These are phyloP conservation scores for Drosophila lutescens DNA, from an alignment of 2,888 invertebrate species.

Conservation along the genomic window DNA sequence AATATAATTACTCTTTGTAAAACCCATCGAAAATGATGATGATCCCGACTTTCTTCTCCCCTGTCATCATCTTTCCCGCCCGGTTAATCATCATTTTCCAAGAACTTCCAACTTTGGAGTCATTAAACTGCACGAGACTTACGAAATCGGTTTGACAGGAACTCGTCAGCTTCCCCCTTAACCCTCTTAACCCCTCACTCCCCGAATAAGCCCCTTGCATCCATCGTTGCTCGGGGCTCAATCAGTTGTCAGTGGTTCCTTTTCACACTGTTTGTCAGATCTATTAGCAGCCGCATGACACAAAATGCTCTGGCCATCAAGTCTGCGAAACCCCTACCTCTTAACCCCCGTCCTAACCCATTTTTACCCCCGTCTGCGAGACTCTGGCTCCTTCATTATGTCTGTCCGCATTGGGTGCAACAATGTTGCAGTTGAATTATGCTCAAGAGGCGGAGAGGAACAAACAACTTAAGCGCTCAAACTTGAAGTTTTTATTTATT, in stretches of 20 bases:
- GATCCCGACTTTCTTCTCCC: neutral
- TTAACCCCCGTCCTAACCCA: neutral
- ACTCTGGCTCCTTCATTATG: constrained; percentile 33
- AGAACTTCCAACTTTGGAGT: constrained; percentile 14
- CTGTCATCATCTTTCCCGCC: constrained; percentile 7
- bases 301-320: constrained; percentile 38
- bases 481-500: constrained; percentile 77
- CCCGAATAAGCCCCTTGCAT: neutral
- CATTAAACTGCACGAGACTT: constrained; percentile 25
- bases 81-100: constrained; percentile 11
- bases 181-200: neutral
- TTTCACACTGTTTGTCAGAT: constrained; percentile 70
- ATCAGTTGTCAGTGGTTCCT: constrained; percentile 44
- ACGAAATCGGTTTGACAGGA: constrained; percentile 35
- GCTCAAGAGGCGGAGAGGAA: constrained; percentile 61
- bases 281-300: constrained; percentile 66
- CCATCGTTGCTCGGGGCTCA: constrained; percentile 5
- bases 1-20: no score
- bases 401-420: constrained; percentile 62
- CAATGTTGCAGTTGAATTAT: constrained; percentile 74
- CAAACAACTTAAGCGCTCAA: constrained; percentile 77
- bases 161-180: constrained; percentile 18
- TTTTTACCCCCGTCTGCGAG: constrained; percentile 3
- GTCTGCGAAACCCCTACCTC: neutral
- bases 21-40: neutral